These are phyloP conservation scores for Pterocles orientalis DNA, from an alignment of 2,113 vertebrate species.

Conservation along the genomic window DNA sequence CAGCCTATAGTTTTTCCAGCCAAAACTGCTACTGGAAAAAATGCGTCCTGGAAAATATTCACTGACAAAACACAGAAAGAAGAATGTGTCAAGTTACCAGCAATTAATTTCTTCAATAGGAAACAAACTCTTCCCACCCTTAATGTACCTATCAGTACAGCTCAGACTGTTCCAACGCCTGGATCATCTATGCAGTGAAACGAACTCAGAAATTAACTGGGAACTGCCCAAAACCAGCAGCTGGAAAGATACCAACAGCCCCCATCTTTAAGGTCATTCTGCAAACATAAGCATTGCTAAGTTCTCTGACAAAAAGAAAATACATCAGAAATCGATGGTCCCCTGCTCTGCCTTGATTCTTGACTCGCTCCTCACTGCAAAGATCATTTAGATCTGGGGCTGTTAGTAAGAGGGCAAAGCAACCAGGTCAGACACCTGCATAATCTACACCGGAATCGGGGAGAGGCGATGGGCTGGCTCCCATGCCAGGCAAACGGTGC, in stretches of 20 bases:
- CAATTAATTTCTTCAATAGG: slow-evolving; percentile 29
- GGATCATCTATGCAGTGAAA: neutral
- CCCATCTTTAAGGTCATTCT: neutral
- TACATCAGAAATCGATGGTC: neutral
- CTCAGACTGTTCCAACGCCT: neutral
- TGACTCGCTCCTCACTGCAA: neutral
- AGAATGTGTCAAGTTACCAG: slow-evolving; percentile 38
- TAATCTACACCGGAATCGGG: accelerated
- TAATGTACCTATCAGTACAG: neutral
- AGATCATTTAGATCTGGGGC: neutral
- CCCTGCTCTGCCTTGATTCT: neutral
- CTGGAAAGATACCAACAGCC: neutral
- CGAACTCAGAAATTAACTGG: neutral
- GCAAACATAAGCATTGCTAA: neutral
- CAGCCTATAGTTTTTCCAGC: neutral
- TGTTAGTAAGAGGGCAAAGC: neutral
- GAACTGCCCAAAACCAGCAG: accelerated
- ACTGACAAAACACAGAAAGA: slow-evolving; percentile 10
- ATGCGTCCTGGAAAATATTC: slow-evolving; percentile 57
- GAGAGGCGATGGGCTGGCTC: accelerated
- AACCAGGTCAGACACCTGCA: neutral
- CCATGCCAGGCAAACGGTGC: accelerated
- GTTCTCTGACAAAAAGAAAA: neutral
- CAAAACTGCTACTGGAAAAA: slow-evolving; percentile 11
- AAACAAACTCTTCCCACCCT: neutral